A percentile compares a stretch with the other conserved stretches of the same genome.
Evolutionary conservation across 2,797 vertebrate genomes (phyloP).

Genomic region (Lepilemur ruficaudatus): DNA sequence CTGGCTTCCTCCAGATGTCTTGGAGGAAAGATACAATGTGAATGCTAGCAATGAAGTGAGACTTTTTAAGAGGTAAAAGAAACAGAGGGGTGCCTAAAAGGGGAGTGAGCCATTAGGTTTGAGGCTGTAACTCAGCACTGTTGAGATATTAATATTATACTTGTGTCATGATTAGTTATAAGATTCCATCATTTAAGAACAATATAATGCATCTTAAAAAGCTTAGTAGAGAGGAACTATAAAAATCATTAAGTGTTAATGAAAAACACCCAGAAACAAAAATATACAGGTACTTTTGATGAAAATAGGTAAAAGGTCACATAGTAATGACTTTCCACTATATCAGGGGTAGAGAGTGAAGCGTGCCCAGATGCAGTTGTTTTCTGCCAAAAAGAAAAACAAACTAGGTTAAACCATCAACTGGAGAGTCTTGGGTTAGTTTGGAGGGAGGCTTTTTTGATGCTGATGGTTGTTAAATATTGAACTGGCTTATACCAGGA

Average conservation of each 20-base stretch:
- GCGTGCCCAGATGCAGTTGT: neutral
- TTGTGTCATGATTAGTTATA: neutral
- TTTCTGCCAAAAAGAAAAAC: neutral
- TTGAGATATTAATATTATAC: neutral
- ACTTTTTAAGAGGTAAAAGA: neutral
- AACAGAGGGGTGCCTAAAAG: neutral
- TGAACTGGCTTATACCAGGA: neutral
- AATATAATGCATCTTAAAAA: neutral
- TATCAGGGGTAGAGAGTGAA: neutral
- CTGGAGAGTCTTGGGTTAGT: neutral
- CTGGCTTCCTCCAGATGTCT: neutral
- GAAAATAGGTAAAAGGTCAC: neutral
- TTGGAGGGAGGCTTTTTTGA: neutral
- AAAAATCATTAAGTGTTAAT: neutral
- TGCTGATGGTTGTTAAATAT: neutral
- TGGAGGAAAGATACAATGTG: neutral
- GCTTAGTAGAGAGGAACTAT: neutral
- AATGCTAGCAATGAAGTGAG: neutral
- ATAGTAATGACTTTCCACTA: neutral
- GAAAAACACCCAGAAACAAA: neutral
- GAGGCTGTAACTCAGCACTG: neutral
- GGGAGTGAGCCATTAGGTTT: neutral
- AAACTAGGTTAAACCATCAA: neutral
- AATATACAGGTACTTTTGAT: conserved; percentile 7
- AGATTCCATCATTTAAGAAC: neutral